Base-by-base conservation (phyloP, 2,113 vertebrate species). In the Diphyllodes magnificus region DNA sequence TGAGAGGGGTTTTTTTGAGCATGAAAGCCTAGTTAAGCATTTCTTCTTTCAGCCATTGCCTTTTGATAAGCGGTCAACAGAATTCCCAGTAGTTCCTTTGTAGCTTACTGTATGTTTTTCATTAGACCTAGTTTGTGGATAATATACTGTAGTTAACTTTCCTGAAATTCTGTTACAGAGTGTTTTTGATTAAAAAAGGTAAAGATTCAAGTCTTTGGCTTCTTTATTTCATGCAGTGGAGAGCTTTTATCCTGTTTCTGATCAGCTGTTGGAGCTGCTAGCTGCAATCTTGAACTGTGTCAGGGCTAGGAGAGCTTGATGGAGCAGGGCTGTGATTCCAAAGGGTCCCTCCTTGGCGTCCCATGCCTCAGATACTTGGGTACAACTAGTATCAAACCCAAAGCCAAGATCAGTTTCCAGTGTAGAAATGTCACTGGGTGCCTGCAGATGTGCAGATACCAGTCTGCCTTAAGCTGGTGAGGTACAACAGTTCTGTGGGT, bases 161-260 rank as follows among this genome's bases (percentile, higher is more conserved):
- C 90, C 94, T 96, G 94, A 97, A 96, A 95, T 97, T 97, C 96
- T 98, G 97, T 98, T 95, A 95, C 95, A 92, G 95, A 97, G 86
- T 97, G 95, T 96, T 98, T 98, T 97, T 97, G 94, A 98, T 97
- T 98, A 97, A 98, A 98, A 97, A 96, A 91, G 50, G 40, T 86
- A 61, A 95, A 93, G 84, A 81, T 91, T 93, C 44, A 10, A 35
- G 11, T 20, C 39, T 80, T 4, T 65, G 79, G 20, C 22, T 63
- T 9, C 66, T 45, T 88, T 35, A 8, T 84, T 92, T 70, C 14
- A 1, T 54, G 37, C 17, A 4, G 11, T 0, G 22, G 12, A 37
- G 9, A 31, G 44, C 3, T 71, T 54, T 60, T 10, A 7, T 31
- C 18, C 42, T 18, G 5, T 31, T 71, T 57, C 39, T 53, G 57